Evolutionary conservation across 2,888 invertebrate genomes (phyloP), one percentile per base, ranked within the genome.

Genomic region (Agrotis puta): DNA sequence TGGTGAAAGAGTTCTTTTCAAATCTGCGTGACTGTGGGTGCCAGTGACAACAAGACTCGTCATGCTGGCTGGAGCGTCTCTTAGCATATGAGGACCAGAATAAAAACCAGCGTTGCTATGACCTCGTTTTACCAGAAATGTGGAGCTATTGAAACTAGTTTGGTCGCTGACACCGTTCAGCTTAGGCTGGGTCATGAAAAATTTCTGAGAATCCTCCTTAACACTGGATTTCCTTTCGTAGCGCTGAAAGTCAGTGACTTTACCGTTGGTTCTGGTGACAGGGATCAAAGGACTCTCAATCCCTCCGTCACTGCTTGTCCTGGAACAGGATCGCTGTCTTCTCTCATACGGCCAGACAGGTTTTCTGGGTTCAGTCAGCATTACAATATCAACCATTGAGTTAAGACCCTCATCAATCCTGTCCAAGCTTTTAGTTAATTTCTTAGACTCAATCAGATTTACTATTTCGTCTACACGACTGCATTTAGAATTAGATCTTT

Each of bases 341-440:
- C 92, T 92, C 70, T 95, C 95, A 69, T 95, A 96, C 45, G 95
- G 92, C 93, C 94, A 94, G 3, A 89, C 83, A 0, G 92, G 89
- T 74, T 94, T 95, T 57, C 92, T 95, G 5, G 97, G 96, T 70
- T 97, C 96, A 7, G 96, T 93, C n/a, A 97, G 96, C 77, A 98
- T 96, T 0, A 98, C 97, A 50, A 98, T 97, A 85, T 97, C 97
- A 0, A 98, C 97, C 96, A 98, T 97, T 0, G 97, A 96, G 86
- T 98, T 97, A 33, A 98, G 90, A 22, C 98, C 97, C 89, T 97
- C 97, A 88, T 98, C 98, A 54, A 98, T 97, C 70, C 98, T 96
- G 82, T 98, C 98, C 61, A 98, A 92, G 81, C 98, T 98, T 92
- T 98, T 98, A 0, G 98, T 97, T 56, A 97, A 90, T 64, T 97